Evolutionary conservation across 1,140 invertebrate genomes (phyloP).

Genomic region (Condylostylus longicornis): DNA sequence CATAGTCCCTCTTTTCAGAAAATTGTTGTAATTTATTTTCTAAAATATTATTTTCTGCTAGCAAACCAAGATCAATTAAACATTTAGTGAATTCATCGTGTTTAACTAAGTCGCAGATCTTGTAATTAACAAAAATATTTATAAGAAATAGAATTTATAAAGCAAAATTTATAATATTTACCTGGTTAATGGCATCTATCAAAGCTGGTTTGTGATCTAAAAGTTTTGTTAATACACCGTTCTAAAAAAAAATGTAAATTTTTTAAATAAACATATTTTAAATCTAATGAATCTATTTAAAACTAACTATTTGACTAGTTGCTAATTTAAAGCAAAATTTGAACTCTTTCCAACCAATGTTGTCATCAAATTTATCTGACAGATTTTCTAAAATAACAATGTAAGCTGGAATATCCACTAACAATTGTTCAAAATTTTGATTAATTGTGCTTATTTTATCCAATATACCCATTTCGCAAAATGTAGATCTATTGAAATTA

Average conservation of each 20-base stretch:
- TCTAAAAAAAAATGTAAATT: slow-evolving; percentile 25
- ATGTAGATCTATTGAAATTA: slow-evolving; percentile 44
- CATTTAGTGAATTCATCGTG: slow-evolving; percentile 44
- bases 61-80: slow-evolving; percentile 37
- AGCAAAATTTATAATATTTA: slow-evolving; percentile 11
- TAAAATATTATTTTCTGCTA: slow-evolving; percentile 26
- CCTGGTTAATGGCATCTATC: slow-evolving; percentile 29
- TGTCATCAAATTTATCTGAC: slow-evolving; percentile 42
- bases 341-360: slow-evolving; percentile 50
- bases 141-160: not conserved
- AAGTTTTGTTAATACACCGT: slow-evolving; percentile 39
- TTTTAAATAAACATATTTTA: not conserved
- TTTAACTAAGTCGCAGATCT: slow-evolving; percentile 38
- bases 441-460: slow-evolving; percentile 44
- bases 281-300: not conserved
- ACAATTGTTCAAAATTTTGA: slow-evolving; percentile 43
- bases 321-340: slow-evolving; percentile 54
- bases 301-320: slow-evolving; percentile 50
- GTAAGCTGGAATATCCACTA: slow-evolving; percentile 47
- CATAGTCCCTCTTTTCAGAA: slow-evolving; percentile 17
- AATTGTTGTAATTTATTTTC: slow-evolving; percentile 13
- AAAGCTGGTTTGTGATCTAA: slow-evolving; percentile 35
- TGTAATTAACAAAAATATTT: not conserved
- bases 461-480: slow-evolving; percentile 40
- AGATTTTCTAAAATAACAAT: slow-evolving; percentile 45